Evolutionary conservation across 2,888 invertebrate species (phyloP).

Genomic region (Eupithecia vulgata): DNA sequence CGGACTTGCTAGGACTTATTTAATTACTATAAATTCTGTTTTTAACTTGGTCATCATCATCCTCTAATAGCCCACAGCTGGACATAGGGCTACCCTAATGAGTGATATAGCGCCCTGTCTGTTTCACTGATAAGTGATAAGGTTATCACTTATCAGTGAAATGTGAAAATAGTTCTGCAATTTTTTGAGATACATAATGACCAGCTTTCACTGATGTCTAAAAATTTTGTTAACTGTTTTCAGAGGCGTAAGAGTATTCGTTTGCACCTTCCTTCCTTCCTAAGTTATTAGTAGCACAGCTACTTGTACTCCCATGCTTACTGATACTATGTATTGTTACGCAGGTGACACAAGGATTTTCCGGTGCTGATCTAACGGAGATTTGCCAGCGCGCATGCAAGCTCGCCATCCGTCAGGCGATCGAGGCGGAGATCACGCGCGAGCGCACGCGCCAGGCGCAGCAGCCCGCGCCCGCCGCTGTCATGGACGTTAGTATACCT

Average conservation of each 20-base stretch:
- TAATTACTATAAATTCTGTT: no score
- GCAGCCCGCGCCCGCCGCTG: slow-evolving; percentile 86
- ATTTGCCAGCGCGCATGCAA: slow-evolving; percentile 99
- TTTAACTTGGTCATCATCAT: no score
- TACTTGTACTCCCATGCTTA: not conserved
- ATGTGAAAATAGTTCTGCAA: no score
- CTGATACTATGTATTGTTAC: not conserved
- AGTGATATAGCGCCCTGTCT: no score
- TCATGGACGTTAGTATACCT: slow-evolving; percentile 93
- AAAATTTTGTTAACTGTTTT: not conserved
- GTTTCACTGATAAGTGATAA: no score
- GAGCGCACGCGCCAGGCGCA: slow-evolving; percentile 93
- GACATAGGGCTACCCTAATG: no score
- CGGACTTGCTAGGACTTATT: no score
- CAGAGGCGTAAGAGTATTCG: not conserved
- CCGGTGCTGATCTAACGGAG: slow-evolving; percentile 99
- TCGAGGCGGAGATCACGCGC: slow-evolving; percentile 96
- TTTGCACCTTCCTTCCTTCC: not conserved
- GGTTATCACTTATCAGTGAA: no score
- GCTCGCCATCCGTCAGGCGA: slow-evolving; percentile 98
- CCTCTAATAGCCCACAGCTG: no score
- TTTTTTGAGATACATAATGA: not conserved
- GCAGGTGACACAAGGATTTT: slow-evolving; percentile 94
- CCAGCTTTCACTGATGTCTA: no score
- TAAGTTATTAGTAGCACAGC: not conserved